Conservation (phyloP, 2,888 invertebrate species). For the Mesoligia furuncula region DNA sequence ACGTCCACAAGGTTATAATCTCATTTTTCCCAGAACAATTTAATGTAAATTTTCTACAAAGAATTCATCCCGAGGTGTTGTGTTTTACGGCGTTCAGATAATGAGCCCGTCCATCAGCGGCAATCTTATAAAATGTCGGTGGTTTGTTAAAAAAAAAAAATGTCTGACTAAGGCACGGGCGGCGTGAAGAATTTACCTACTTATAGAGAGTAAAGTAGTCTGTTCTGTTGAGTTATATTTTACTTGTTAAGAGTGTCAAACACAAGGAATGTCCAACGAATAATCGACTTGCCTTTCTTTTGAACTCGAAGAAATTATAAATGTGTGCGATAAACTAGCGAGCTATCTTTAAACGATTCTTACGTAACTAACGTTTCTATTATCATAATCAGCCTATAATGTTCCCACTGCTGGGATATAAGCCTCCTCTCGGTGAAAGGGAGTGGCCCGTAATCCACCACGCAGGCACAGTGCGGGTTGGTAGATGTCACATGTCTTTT, state of each 20-base stretch:
- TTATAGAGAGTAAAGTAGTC: not conserved
- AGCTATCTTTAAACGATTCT: not conserved
- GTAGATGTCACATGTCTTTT: too few species aligned
- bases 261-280: not conserved
- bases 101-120: conserved; percentile 46
- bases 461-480: too few species aligned
- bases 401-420: too few species aligned
- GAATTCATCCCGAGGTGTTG: conserved; percentile 36
- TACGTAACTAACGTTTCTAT: not conserved
- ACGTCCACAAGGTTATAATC: conserved; percentile 46
- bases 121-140: conserved; percentile 13
- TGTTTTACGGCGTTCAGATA: conserved; percentile 51
- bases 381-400: too few species aligned
- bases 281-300: not conserved
- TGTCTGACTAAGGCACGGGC: not conserved
- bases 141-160: conserved; percentile 18
- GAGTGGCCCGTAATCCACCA: too few species aligned
- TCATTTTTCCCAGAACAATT: conserved; percentile 42
- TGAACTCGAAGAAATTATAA: not conserved
- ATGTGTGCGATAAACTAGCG: not conserved
- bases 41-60: conserved; percentile 53
- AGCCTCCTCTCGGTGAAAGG: too few species aligned
- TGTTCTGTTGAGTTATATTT: not conserved
- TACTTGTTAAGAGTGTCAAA: not conserved
- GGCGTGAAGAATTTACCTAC: conserved; percentile 4